These are phyloP conservation scores for Microplitis deprimator DNA, from an alignment of 2,888 invertebrate species.

Conservation along the genomic window DNA sequence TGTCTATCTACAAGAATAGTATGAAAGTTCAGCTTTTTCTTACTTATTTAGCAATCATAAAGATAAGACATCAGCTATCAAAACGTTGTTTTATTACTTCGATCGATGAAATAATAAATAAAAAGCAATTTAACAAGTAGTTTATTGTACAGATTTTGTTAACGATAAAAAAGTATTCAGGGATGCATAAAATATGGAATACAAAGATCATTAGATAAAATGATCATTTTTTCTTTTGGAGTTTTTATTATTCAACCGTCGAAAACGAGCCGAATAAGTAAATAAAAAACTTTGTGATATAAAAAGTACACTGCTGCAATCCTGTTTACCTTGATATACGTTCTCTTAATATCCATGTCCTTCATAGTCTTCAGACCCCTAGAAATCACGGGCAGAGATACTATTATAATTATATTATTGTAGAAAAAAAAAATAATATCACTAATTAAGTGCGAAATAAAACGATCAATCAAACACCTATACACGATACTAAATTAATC, in stretches of 20 bases:
- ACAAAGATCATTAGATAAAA: conserved; percentile 21
- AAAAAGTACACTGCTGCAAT: conserved; percentile 31
- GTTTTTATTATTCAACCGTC: background rate
- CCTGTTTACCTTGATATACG: conserved; percentile 55
- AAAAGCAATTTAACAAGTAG: conserved; percentile 30
- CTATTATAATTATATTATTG: background rate
- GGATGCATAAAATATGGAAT: conserved; percentile 37
- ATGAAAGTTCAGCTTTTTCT: background rate
- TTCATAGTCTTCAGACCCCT: conserved; percentile 22
- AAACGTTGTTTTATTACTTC: background rate
- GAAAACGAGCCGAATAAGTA: conserved; percentile 6
- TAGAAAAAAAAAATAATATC: conserved; percentile 25
- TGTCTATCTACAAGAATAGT: background rate
- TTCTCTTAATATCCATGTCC: conserved; percentile 34
- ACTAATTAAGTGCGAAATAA: conserved; percentile 10
- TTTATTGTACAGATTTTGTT: conserved; percentile 31
- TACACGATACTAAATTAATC: no score
- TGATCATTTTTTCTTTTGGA: background rate
- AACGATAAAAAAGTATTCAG: conserved; percentile 30
- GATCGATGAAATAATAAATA: conserved; percentile 4
- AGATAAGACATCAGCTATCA: conserved; percentile 2
- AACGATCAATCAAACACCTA: background rate
- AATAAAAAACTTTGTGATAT: background rate
- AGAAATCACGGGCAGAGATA: background rate
- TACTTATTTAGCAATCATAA: background rate